These are phyloP conservation scores for Clarias platycephalus DNA, from an alignment of 2,797 vertebrate species.

Conservation along the genomic window DNA sequence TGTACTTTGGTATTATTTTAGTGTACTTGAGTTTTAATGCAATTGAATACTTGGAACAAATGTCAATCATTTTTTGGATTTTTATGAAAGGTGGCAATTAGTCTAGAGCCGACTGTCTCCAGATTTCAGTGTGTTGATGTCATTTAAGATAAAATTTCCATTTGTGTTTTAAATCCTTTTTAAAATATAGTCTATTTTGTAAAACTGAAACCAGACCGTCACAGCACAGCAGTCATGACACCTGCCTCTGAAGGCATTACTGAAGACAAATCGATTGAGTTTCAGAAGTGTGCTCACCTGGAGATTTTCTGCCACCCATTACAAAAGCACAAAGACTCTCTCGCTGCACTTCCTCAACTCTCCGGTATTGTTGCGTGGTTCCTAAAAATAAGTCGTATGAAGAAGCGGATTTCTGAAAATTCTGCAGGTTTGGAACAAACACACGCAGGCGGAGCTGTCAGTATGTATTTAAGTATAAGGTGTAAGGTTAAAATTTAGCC, in stretches of 20 bases:
- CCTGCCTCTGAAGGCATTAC: not conserved
- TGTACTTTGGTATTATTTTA: not conserved
- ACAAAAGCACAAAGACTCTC: not conserved
- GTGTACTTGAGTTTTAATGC: not conserved
- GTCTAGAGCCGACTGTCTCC: not conserved
- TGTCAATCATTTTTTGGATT: not conserved
- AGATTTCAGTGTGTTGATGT: not conserved
- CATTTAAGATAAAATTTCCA: not conserved
- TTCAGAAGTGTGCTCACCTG: not conserved
- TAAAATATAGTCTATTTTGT: not conserved
- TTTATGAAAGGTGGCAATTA: not conserved
- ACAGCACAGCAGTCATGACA: not conserved
- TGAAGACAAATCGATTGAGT: not conserved
- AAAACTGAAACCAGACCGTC: not conserved
- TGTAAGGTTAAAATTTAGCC: not conserved
- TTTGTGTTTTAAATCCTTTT: not conserved
- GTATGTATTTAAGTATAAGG: not conserved
- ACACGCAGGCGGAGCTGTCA: not conserved
- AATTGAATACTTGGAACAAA: not conserved
- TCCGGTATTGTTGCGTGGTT: not conserved
- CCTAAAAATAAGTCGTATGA: not conserved
- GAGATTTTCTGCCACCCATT: not conserved
- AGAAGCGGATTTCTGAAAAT: not conserved
- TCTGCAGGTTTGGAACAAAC: not conserved
- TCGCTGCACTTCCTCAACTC: not conserved